Base-by-base conservation (phyloP, 2,113 vertebrate genomes). In the Paradoxurus hermaphroditus region DNA sequence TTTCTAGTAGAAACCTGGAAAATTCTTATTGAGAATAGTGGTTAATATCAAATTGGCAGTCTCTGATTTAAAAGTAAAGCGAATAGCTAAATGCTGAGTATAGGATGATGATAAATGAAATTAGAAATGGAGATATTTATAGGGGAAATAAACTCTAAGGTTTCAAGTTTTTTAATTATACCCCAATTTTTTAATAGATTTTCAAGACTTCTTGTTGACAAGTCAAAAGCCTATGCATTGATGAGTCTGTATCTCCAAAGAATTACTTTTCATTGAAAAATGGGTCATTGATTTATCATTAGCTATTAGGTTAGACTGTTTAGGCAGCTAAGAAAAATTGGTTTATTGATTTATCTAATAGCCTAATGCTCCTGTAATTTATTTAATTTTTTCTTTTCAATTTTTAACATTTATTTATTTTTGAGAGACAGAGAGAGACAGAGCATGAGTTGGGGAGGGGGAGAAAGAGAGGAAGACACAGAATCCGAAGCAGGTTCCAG, bases 341-440 rank as follows among this genome's bases (percentile, higher is more conserved):
- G 97, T 93, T 65, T 93, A 98, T 97, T 97, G 51, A 53, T 53
- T 49, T 1, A 62, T 25, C 72, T 85, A 77, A 81, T 95, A 97
- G 96, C 97, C 97, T 3, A 1, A 4, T 97, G 98, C 72, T 19
- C 29, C 53, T 0, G 0, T 34, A 1, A 81, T 98, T 98, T 98
- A 97, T 98, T 98, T 97, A 97, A 97, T 56, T 4, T 53, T 4
- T 53, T 53, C 49, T 53, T 53, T 51, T 53, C 5, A 53, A 51
- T 51, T 46, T 46, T 46, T 46, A 46, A 46, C 46, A 46, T 9
- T 46, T 46, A 46, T 53, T 53, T 53, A 53, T 53, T 53, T 53
- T 53, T 53, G 15, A 53, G 51, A 53, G 15, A 53, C 51, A 53
- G 51, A 53, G 15, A 16, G 51, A 53, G 51, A 53, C 51, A 53